phyloP scores from a whole-genome alignment of 2,888 invertebrate genomes.

The Lithosia quadra region DNA sequence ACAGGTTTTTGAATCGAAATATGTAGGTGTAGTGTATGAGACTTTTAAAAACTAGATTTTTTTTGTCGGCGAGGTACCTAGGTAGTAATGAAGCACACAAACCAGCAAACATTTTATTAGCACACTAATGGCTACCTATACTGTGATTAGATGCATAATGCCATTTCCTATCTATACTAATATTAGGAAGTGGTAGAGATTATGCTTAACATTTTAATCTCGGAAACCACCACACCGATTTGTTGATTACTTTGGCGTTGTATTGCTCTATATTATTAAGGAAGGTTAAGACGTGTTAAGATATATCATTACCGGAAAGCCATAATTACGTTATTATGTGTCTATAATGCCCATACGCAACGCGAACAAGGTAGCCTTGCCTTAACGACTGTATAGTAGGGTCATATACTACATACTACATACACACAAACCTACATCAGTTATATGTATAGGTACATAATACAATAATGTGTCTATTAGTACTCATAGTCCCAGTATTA shows the following conservation, averaged over 20 bases:
- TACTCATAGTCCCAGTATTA: not conserved
- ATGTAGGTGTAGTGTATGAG: not conserved
- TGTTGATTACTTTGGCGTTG: not conserved
- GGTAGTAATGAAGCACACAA: no score
- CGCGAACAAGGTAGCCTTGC: not conserved
- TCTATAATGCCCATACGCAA: not conserved
- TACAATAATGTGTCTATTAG: not conserved
- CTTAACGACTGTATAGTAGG: not conserved
- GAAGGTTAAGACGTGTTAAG: no score
- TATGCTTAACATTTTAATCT: not conserved
- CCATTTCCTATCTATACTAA: no score
- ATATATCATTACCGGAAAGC: not conserved
- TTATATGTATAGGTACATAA: not conserved
- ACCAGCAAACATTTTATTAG: no score
- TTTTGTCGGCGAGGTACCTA: no score
- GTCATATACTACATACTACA: not conserved
- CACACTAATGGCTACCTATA: no score
- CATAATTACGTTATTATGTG: not conserved
- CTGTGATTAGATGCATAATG: not conserved
- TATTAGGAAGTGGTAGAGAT: no score
- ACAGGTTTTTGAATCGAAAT: constrained; percentile 1
- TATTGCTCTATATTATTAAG: no score
- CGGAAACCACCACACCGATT: not conserved
- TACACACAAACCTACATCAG: not conserved
- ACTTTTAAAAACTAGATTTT: not conserved